Base-by-base conservation (phyloP, 2,888 invertebrate species). In the Epistrophe grossulariae region DNA sequence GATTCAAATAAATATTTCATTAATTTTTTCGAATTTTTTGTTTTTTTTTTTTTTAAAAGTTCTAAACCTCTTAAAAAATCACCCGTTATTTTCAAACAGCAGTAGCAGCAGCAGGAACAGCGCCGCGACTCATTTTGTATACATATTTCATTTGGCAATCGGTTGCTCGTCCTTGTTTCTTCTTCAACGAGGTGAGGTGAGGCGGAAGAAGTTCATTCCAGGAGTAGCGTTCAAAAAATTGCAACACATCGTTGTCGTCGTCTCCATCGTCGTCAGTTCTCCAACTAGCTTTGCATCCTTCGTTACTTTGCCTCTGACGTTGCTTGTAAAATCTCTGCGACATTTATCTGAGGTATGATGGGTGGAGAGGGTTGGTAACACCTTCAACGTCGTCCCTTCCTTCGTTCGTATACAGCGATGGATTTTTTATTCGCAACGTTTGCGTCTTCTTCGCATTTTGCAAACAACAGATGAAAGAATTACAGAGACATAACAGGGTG, bases 61-160 rank as follows among this genome's bases (percentile, higher is more conserved):
- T n/a, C n/a, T n/a, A n/a, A n/a, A n/a, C n/a, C n/a, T n/a, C n/a
- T n/a, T n/a, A n/a, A n/a, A n/a, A n/a, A n/a, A n/a, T n/a, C n/a
- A n/a, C n/a, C n/a, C n/a, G n/a, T n/a, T n/a, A 85, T 85, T 85
- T 68, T 73, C 78, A 72, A 64, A 31, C 35, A 31, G 48, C 43
- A 72, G 57, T 35, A 55, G 71, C 43, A 72, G 57, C 48, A 55
- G 71, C 13, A 50, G 24, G 68, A 52, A 52, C 80, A 72, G 62
- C 78, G 64, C 79, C 74, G 70, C 82, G 79, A 82, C 79, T 87
- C 79, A 83, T 87, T 87, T 83, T 83, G 72, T 72, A 79, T 76
- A 79, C 74, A 79, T 83, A 71, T 87, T 87, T 79, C 87, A 79
- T 83, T 60, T 83, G 74, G 83, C 79, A 87, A 83, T 79, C 31